Percentiles rank a stretch among this genome's conserved stretches.
These are phyloP conservation scores for Portunus trituberculatus DNA, from an alignment of 1,140 invertebrate species.

Conservation along the genomic window DNA sequence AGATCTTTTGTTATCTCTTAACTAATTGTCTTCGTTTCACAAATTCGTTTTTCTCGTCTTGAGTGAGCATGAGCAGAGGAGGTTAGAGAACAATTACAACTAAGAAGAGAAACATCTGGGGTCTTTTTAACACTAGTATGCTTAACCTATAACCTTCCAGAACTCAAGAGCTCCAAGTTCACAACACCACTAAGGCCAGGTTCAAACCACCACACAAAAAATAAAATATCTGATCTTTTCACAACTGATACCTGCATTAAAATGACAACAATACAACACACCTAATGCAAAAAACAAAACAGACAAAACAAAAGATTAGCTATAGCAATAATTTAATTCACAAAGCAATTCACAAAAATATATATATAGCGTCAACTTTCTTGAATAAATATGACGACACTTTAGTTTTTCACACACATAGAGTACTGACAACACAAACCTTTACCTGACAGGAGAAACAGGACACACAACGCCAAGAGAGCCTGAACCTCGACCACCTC, in stretches of 20 bases:
- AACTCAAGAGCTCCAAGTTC: neutral
- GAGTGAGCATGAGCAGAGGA: neutral
- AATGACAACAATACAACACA: neutral
- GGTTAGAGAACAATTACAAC: neutral
- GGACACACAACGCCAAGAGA: neutral
- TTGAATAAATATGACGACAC: neutral
- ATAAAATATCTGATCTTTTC: neutral
- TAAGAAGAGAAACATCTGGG: conserved; percentile 12
- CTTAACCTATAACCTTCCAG: neutral
- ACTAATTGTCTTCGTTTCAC: neutral
- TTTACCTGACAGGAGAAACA: neutral
- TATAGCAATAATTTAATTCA: neutral
- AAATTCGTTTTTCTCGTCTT: neutral
- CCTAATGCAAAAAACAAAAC: neutral
- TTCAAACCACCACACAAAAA: neutral
- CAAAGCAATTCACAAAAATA: neutral
- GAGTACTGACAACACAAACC: too few relatives aligned
- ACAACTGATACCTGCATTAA: neutral
- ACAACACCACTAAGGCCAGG: neutral
- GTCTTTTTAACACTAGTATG: conserved; percentile 14
- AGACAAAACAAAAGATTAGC: neutral
- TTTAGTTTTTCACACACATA: neutral
- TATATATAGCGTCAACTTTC: neutral
- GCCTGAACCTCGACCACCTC: neutral
- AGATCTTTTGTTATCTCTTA: neutral